Evolutionary conservation across 1,140 invertebrate genomes (phyloP).

Genomic region (Drosophila bocqueti): DNA sequence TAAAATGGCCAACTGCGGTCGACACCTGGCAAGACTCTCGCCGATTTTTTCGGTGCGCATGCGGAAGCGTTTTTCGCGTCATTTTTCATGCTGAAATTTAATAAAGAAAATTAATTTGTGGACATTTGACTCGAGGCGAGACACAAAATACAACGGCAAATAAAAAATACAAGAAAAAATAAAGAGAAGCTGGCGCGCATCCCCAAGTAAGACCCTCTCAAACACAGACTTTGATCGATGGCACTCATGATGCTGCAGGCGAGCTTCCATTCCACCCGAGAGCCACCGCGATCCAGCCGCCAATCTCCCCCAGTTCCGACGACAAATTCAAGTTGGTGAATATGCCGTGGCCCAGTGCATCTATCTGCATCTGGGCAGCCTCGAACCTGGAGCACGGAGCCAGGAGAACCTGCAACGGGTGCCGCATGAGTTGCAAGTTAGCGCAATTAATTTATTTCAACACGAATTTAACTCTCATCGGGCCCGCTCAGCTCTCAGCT

Average conservation of each 20-base stretch:
- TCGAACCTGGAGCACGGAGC: neutral
- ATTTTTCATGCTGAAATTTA: conserved; percentile 84
- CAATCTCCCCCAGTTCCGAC: conserved; percentile 57
- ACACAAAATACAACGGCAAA: conserved; percentile 54
- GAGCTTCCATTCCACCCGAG: conserved; percentile 32
- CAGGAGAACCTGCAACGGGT: conserved; percentile 30
- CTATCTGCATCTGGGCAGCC: conserved; percentile 21
- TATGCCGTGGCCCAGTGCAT: conserved; percentile 63
- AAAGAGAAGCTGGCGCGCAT: conserved; percentile 3
- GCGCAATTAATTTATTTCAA: conserved; percentile 84
- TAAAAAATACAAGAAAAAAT: neutral
- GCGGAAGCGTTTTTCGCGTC: conserved; percentile 83
- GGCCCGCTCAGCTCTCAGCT: conserved; percentile 35
- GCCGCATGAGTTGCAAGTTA: conserved; percentile 83
- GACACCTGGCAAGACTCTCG: conserved; percentile 56
- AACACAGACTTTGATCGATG: conserved; percentile 81
- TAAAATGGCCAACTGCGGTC: conserved; percentile 53
- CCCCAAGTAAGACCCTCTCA: conserved; percentile 39
- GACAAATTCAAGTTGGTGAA: conserved; percentile 73
- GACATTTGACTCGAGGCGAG: conserved; percentile 82
- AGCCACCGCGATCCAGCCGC: conserved; percentile 20
- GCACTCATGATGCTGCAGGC: conserved; percentile 80
- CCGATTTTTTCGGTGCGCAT: conserved; percentile 59
- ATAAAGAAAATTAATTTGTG: conserved; percentile 84
- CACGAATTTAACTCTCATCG: conserved; percentile 83